Base-by-base conservation (phyloP, 53 echinoderm and acorn worm genomes). In the Mesocentrotus franciscanus region DNA sequence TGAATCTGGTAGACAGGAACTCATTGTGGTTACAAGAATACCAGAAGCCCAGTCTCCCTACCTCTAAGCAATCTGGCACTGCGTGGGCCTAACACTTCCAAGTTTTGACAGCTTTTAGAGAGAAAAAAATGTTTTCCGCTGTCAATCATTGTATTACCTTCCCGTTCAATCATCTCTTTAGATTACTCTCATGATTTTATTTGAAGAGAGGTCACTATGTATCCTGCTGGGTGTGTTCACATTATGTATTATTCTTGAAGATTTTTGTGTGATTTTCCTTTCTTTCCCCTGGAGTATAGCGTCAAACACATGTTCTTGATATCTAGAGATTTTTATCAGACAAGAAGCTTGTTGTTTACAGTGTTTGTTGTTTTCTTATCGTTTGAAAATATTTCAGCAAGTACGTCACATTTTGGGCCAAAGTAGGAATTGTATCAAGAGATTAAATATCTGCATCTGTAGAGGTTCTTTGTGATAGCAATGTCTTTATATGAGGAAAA, bases 41-140 rank as follows among this genome's bases (percentile, higher is more conserved):
- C 36, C 18, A 36, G 0, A 39, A 36, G 35, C 33, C 33, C 33
- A 30, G 76, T 26, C 76, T 30, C 30, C 76, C 76, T 30, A 10
- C 76, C 76, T 76, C 79, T 18, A 39, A 35, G 79, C 35, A 79
- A 79, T 17, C 61, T 61, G 32, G 79, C 89, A 16, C 89, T 57
- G 89, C 89, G 60, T 89, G 89, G 89, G 89, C 57, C 89, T 29
- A 57, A 89, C 89, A 89, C 89, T 30, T 89, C 60, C 89, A 89
- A 89, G 32, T 57, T 89, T 60, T 89, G 89, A 89, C 60, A 89
- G 89, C 89, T 89, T 89, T 24, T 36, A 13, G 16, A 2, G 8
- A 75, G 20, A n/a, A 36, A 75, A 39, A 79, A 79, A 79, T 35
- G 79, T 24, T 59, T 58, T 89, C 22, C 30, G 0, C 89, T 16